Evolutionary conservation across 2,113 vertebrate genomes (phyloP).

Genomic region (Neogale vison): DNA sequence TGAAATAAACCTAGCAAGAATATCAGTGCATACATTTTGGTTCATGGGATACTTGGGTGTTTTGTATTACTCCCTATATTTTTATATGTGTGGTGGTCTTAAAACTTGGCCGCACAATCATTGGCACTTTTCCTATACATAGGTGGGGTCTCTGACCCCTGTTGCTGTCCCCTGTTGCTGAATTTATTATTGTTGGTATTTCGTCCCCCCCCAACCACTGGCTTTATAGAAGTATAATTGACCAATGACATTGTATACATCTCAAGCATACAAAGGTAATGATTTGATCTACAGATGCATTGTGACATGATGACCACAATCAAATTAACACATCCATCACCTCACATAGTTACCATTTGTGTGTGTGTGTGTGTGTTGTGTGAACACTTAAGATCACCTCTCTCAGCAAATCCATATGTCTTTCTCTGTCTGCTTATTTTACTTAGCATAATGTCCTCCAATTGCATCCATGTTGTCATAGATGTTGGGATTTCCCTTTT

Average conservation of each 20-base stretch:
- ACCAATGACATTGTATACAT: background rate
- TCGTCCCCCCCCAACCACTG: background rate
- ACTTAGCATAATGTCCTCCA: background rate
- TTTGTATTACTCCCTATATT: background rate
- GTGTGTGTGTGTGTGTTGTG: background rate
- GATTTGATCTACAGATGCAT: background rate
- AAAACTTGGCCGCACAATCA: background rate
- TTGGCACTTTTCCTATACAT: background rate
- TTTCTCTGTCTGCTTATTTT: background rate
- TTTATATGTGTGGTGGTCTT: background rate
- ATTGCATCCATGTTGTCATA: background rate
- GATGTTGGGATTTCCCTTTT: background rate
- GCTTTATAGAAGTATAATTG: background rate
- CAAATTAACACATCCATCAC: background rate
- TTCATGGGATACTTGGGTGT: background rate
- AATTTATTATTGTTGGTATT: background rate
- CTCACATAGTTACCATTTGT: background rate
- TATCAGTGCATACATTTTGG: background rate
- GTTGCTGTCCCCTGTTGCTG: background rate
- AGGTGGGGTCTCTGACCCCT: background rate
- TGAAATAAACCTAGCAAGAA: slow-evolving; percentile 6
- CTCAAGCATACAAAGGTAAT: background rate
- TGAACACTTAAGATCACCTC: background rate
- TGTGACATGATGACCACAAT: background rate
- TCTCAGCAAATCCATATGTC: background rate